Evolutionary conservation across 2,113 vertebrate genomes (phyloP), one percentile per base, ranked within the genome.

Genomic region (Etia nguti): DNA sequence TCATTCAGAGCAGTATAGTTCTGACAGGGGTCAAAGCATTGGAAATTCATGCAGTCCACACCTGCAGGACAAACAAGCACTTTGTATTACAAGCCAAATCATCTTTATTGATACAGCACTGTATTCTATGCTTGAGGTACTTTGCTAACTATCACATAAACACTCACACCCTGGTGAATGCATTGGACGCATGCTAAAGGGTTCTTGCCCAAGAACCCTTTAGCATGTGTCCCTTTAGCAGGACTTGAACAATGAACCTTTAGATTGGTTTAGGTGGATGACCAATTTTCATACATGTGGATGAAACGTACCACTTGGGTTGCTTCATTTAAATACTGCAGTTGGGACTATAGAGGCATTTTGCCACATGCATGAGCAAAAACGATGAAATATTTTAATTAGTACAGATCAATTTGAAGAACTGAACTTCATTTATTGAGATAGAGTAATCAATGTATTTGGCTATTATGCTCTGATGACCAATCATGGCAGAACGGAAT

Each of bases 241-340:
- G 52, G 52, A 54, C 52, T 22, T 22, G 52, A 54, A 54, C 52
- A 54, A 22, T 54, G n/a, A 54, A 54, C 0, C 10, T 55, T 55
- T 0, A 0, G 11, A 56, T 4, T 54, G 52, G 52, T 54, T 54
- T 22, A 0, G n/a, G 52, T 22, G 0, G 52, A 0, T 0, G 0
- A 54, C 20, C 20, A n/a, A 57, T 57, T 54, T 54, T 54, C 52
- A 54, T 54, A 0, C 0, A 57, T 57, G 55, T 57, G 55, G 0
- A 57, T 57, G 55, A 57, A 57, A 57, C 12, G 12, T 57, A 57
- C 0, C 22, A 15, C 0, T 57, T n/a, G 55, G 22, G 22, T 26
- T 57, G 22, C 22, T 57, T 57, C 22, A 57, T 26, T 56, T 4
- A 56, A 56, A 56, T 24, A 7, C n/a, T 12, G 22, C 11, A 56